Evolutionary conservation across 1,140 invertebrate species (phyloP).

Genomic region (Pteromalus puparum): DNA sequence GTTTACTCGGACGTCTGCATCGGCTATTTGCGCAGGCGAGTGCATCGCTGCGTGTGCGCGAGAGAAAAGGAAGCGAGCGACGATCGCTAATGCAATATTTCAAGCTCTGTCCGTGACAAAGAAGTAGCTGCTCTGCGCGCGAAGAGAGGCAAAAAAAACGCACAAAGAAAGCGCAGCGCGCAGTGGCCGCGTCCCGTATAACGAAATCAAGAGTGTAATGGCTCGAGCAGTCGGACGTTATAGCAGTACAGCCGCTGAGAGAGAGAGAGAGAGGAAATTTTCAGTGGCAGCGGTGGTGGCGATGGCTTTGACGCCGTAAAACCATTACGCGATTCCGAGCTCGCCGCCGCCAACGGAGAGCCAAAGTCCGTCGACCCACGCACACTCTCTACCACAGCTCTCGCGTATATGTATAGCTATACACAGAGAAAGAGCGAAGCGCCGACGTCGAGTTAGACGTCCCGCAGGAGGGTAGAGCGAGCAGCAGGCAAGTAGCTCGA

Average conservation of each 20-base stretch:
- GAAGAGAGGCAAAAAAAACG: background rate
- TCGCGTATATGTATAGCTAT: background rate
- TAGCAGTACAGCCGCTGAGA: conserved; percentile 10
- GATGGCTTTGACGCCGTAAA: conserved; percentile 52
- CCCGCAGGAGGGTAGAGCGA: background rate
- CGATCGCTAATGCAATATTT: conserved; percentile 28
- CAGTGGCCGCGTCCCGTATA: conserved; percentile 22
- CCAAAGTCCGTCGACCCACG: background rate
- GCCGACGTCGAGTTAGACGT: background rate
- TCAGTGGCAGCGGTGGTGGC: background rate
- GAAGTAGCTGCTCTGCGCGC: background rate
- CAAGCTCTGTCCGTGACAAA: conserved; percentile 25
- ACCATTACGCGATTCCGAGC: conserved; percentile 43
- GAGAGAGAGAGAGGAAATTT: conserved; percentile 10
- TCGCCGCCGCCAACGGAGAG: background rate
- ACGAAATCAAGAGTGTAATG: conserved; percentile 59
- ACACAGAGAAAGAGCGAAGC: background rate
- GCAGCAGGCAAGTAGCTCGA: background rate
- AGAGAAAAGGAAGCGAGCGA: background rate
- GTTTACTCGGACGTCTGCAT: conserved; percentile 15
- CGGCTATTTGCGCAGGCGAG: conserved; percentile 16
- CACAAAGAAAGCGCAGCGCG: background rate
- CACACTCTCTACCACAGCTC: background rate
- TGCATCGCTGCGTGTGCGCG: background rate
- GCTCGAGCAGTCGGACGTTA: conserved; percentile 48